Evolutionary conservation across 2,113 vertebrate genomes (phyloP), one percentile per base, ranked within the genome.

Genomic region (Gallinago undulata): DNA sequence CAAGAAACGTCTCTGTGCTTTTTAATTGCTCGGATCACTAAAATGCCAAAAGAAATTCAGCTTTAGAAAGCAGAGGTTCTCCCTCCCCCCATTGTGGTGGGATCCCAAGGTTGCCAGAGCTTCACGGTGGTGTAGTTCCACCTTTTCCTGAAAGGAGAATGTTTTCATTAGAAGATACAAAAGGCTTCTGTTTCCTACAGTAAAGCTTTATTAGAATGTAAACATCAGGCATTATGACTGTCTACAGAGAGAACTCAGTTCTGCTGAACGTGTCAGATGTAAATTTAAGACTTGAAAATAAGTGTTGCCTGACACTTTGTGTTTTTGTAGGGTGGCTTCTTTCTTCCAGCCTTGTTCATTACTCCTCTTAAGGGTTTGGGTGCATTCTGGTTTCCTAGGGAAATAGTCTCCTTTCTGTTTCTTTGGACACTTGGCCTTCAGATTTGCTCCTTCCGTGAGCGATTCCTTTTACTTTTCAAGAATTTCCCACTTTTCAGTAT

Each of bases 141-240:
- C 47, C 56, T 84, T 91, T 90, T 86, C 84, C 94, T 95, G 86
- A 78, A 89, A 78, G 82, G 53, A 76, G 60, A 94, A 51, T 89
- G 43, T 87, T 89, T 95, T 67, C 37, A 35, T 78, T 45, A 68
- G 43, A 72, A 68, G 84, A 72, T 56, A 94, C 56, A 93, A 87
- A 96, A 77, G 50, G 24, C 73, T 90, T 94, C 86, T 89, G 47
- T 94, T 92, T 94, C 37, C 66, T 78, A 25, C 56, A 53, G 48
- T 75, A 15, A 80, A 72, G 23, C 67, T 81, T 59, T 81, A 43
- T 47, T 94, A 27, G 64, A 81, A 35, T 10, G 43, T 89, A 70
- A 93, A 50, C 31, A 12, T 1, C 66, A 43, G 89, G 35, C 31
- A 63, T 1, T 51, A 11, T 59, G 72, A 50, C 41, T 62, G 19